Conservation (phyloP, 2,888 invertebrate species). For the Rhaphigaster nebulosa region DNA sequence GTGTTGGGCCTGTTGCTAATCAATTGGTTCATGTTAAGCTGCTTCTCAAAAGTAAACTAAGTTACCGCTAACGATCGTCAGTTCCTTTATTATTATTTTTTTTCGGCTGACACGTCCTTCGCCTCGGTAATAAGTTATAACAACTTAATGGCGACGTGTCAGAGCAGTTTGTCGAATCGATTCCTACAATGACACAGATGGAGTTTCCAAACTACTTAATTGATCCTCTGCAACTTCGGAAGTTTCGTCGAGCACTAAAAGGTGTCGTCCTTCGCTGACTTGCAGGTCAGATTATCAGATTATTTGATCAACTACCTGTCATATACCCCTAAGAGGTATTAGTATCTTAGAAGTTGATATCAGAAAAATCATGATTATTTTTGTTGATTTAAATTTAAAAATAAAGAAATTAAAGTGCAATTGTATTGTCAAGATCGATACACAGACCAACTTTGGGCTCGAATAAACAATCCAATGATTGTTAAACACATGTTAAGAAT, state of each 20-base stretch:
- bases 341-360: too few relatives aligned
- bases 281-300: not conserved
- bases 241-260: not conserved
- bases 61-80: not conserved
- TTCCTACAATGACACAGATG: slow-evolving; percentile 14
- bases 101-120: not conserved
- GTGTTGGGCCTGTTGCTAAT: too few relatives aligned
- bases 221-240: not conserved
- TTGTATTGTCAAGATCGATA: too few relatives aligned
- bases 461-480: too few relatives aligned
- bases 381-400: too few relatives aligned
- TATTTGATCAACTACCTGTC: not conserved
- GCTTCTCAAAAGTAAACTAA: not conserved
- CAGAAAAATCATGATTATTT: too few relatives aligned
- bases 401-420: too few relatives aligned
- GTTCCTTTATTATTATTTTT: not conserved
- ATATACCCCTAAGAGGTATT: not conserved
- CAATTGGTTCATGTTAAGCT: not conserved
- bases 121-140: not conserved
- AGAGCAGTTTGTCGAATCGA: slow-evolving; percentile 1
- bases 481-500: too few relatives aligned
- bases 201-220: slow-evolving; percentile 31
- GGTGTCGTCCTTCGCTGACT: not conserved
- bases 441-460: too few relatives aligned
- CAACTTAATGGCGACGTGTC: slow-evolving; percentile 10